Evolutionary conservation across 2,113 vertebrate species (phyloP).

Genomic region (Hystrix brachyura): DNA sequence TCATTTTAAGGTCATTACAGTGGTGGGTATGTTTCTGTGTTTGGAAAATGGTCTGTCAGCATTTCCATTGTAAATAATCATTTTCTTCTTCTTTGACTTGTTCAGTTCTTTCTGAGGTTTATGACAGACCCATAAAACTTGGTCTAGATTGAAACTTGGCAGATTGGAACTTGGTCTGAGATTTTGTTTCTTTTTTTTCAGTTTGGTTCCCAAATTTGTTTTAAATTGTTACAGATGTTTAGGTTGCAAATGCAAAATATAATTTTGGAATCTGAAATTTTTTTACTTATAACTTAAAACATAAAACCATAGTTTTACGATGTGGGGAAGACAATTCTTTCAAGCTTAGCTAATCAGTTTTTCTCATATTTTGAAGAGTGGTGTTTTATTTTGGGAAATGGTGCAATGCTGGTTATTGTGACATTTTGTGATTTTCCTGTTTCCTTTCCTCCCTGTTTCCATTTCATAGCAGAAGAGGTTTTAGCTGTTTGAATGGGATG

Average conservation of each 20-base stretch:
- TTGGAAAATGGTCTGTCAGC: constrained; percentile 23
- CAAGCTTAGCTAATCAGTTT: neutral
- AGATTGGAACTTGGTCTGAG: neutral
- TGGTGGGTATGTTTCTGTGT: neutral
- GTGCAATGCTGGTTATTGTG: neutral
- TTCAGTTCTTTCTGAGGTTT: constrained; percentile 32
- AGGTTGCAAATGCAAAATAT: constrained; percentile 49
- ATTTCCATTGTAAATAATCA: neutral
- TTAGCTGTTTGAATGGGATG: neutral
- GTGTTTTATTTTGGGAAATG: constrained; percentile 25
- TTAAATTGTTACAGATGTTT: constrained; percentile 59
- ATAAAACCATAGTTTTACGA: constrained; percentile 1
- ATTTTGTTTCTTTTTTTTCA: neutral
- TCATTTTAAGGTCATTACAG: constrained; percentile 34
- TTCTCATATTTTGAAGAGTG: constrained; percentile 43
- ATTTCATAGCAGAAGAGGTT: neutral
- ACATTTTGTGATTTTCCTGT: neutral
- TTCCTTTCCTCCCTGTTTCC: neutral
- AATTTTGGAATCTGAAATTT: neutral
- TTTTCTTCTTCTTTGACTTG: neutral
- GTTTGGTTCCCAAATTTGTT: neutral
- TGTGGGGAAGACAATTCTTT: neutral
- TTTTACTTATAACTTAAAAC: constrained; percentile 38
- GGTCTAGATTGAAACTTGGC: constrained; percentile 31
- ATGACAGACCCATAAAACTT: constrained; percentile 14